Base-by-base conservation (phyloP, 2,797 vertebrate genomes). In the Sebastes glaucus region DNA sequence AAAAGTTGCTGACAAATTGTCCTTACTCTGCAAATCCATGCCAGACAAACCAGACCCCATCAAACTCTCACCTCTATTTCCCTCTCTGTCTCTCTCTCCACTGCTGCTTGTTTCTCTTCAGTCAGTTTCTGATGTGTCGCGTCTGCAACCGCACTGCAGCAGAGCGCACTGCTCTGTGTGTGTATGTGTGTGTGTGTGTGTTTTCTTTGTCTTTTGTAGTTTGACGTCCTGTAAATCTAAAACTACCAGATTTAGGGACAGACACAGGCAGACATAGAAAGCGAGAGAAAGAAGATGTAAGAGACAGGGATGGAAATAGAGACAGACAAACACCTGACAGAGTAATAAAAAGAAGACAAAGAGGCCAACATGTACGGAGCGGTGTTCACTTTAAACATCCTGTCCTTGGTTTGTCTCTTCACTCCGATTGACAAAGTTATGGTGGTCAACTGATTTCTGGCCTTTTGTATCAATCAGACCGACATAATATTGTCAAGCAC, bases 121-220 rank as follows among this genome's bases (percentile, higher is more conserved):
- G 30, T 79, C 53, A 65, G 68, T 84, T 69, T 85, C 74, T 81
- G 70, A 88, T 77, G 82, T 82, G 78, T 88, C 62, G 66, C 74
- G 32, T 76, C 77, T 82, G 72, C 69, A 86, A 71, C 86, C 42
- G 86, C 90, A 94, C 90, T 93, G 93, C 93, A 93, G 87, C 86
- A 88, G 65, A 83, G 74, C 74, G 30, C 77, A 72, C 70, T 35
- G 49, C 57, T 77, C 23, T 81, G 22, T 80, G 64, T 69, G 11
- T 70, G 9, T 81, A 18, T 61, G 5, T 46, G 70, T 42, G 38
- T 38, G 35, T 42, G 38, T 46, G 46, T 80, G 78, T 63, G 13
- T 65, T 72, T 68, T 64, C 28, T 56, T 70, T 71, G 46, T 46
- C 20, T 63, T 71, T 64, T 80, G 55, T 65, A 72, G 55, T 74